Conservation (phyloP, 2,113 vertebrate species). For the Indri indri region DNA sequence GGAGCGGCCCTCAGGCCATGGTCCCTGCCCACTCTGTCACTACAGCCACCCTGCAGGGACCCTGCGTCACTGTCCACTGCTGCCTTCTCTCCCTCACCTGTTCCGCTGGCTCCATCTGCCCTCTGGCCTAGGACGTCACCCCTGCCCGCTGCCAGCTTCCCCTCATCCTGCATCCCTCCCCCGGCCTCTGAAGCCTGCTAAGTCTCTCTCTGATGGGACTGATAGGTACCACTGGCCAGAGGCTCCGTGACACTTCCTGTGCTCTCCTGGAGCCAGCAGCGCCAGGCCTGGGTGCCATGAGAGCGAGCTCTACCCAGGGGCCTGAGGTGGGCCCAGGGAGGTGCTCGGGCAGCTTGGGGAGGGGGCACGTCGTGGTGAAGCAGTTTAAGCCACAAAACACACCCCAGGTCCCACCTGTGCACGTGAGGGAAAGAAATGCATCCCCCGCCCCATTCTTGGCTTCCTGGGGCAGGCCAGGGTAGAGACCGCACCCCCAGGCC, state of each 20-base stretch:
- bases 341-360: background rate
- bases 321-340: background rate
- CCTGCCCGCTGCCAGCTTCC: background rate
- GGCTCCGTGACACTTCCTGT: background rate
- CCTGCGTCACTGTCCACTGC: background rate
- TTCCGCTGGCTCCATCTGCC: background rate
- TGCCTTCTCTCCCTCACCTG: background rate
- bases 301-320: too few relatives aligned
- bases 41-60: background rate
- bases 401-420: too few relatives aligned
- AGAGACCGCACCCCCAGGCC: background rate
- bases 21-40: background rate
- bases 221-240: accelerated
- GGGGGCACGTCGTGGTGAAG: background rate
- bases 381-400: background rate
- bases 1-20: background rate
- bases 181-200: accelerated
- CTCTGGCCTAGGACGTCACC: too few relatives aligned
- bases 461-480: background rate
- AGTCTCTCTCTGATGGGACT: background rate
- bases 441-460: accelerated
- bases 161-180: background rate
- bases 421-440: background rate
- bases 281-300: background rate
- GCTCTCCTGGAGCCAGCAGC: background rate